Percentiles rank a stretch among this genome's conserved stretches.
Conservation (phyloP, 2,797 vertebrate genomes). For the Crocodylus rhombifer region DNA sequence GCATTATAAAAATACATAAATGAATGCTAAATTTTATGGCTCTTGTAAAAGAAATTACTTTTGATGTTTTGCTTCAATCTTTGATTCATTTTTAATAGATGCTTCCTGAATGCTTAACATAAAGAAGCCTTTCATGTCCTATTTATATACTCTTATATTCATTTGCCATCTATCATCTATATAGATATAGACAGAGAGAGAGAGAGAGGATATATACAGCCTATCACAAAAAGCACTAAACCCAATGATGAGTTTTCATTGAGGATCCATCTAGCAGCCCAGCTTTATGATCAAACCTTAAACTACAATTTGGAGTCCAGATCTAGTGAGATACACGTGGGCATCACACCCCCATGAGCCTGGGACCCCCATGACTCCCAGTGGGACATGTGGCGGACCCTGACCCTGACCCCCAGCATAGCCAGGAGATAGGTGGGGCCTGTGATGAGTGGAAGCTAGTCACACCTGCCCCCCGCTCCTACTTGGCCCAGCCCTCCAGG, state of each 20-base stretch:
- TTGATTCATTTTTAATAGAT: neutral
- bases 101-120: neutral
- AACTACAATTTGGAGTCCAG: too few relatives aligned
- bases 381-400: too few relatives aligned
- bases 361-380: too few relatives aligned
- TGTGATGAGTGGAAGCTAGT: too few relatives aligned
- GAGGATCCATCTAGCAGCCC: neutral
- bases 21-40: neutral
- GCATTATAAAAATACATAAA: neutral
- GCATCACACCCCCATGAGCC: too few relatives aligned
- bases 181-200: neutral
- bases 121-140: constrained; percentile 2
- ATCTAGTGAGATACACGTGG: too few relatives aligned
- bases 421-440: too few relatives aligned
- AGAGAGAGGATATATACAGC: neutral
- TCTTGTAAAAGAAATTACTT: neutral
- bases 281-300: neutral
- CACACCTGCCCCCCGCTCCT: too few relatives aligned
- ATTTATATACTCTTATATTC: neutral
- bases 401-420: too few relatives aligned
- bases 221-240: neutral
- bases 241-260: neutral
- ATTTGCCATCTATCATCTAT: neutral
- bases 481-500: too few relatives aligned
- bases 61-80: neutral